These are phyloP conservation scores for Eupeodes latifasciatus DNA, from an alignment of 2,888 invertebrate genomes.

Conservation along the genomic window DNA sequence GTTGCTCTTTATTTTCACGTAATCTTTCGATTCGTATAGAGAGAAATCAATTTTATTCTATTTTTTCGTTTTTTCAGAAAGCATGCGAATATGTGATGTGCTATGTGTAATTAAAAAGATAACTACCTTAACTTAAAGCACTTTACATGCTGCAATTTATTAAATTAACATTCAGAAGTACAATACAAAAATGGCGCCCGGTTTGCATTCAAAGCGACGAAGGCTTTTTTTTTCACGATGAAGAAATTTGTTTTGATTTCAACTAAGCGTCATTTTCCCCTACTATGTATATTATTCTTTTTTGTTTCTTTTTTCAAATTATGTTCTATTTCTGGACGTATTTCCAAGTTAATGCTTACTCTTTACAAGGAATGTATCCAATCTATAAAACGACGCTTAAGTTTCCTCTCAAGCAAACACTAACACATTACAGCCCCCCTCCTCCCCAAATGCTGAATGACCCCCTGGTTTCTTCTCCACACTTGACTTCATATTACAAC, in stretches of 20 bases:
- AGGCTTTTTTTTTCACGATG: constrained; percentile 7
- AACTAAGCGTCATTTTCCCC: constrained; percentile 42
- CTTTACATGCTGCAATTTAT: constrained; percentile 8
- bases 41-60: constrained; percentile 39
- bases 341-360: constrained; percentile 67
- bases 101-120: constrained; percentile 47
- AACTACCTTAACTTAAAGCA: not conserved
- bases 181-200: constrained; percentile 59
- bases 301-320: constrained; percentile 51
- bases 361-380: constrained; percentile 57
- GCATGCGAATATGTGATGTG: constrained; percentile 14
- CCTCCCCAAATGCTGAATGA: not conserved
- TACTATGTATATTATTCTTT: not conserved
- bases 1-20: constrained; percentile 57
- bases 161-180: constrained; percentile 15
- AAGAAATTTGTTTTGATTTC: constrained; percentile 65
- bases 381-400: constrained; percentile 53
- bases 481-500: constrained; percentile 65
- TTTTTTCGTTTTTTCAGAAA: not conserved
- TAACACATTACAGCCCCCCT: constrained; percentile 39
- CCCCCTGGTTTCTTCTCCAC: constrained; percentile 48
- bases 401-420: constrained; percentile 56
- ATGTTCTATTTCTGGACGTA: constrained; percentile 70
- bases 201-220: constrained; percentile 8
- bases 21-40: constrained; percentile 47